phyloP scores from a whole-genome alignment of 2,797 vertebrate species.

The Muscicapa striata region DNA sequence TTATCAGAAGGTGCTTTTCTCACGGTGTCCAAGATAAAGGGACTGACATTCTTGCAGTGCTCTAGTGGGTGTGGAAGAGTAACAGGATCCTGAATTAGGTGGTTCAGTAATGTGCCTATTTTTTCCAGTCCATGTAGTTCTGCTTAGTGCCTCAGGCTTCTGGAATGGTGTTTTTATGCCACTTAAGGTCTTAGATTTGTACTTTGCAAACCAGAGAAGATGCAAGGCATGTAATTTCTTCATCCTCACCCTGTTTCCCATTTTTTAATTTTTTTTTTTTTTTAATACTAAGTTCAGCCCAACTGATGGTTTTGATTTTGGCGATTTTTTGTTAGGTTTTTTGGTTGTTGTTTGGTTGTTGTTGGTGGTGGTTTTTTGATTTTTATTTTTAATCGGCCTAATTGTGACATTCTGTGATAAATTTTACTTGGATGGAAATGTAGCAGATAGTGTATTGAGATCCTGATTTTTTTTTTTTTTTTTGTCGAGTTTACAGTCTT shows the following conservation, averaged over 20 bases:
- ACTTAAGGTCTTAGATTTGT: conserved; percentile 28
- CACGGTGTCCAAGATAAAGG: conserved; percentile 3
- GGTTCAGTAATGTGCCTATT: neutral
- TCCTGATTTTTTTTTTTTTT: neutral
- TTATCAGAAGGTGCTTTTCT: conserved; percentile 27
- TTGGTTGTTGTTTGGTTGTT: neutral
- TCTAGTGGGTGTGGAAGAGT: neutral
- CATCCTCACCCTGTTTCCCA: neutral
- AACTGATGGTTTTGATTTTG: conserved; percentile 12
- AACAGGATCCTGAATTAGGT: conserved; percentile 22
- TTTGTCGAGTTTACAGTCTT: conserved; percentile 33
- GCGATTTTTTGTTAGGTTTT: neutral
- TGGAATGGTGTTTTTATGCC: neutral
- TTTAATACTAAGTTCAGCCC: neutral
- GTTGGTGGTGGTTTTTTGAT: neutral
- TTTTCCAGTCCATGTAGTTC: conserved; percentile 42
- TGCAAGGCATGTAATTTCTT: neutral
- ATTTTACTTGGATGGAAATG: conserved; percentile 15
- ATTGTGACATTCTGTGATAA: neutral
- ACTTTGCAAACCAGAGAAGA: neutral
- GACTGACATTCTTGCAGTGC: neutral
- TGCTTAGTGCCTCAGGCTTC: neutral
- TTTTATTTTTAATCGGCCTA: neutral
- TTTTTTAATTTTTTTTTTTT: neutral
- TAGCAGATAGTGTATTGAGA: conserved; percentile 1